Evolutionary conservation across 2,113 vertebrate species (phyloP).

Genomic region (Cebus imitator): DNA sequence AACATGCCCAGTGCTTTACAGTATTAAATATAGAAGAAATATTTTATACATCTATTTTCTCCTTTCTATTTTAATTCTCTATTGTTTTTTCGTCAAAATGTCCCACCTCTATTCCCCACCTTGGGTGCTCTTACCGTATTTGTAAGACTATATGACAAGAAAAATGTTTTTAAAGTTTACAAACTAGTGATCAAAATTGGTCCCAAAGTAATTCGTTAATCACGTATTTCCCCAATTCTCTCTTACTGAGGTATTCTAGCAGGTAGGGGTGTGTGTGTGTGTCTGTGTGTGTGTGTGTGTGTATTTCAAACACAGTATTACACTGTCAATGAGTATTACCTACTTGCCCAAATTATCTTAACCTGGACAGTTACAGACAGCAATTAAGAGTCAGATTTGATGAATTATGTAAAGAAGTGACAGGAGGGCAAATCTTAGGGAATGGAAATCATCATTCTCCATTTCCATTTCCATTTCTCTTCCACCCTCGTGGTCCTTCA

Average conservation of each 20-base stretch:
- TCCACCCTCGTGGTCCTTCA: not conserved
- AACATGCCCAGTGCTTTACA: not conserved
- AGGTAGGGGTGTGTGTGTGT: not conserved
- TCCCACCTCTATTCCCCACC: not conserved
- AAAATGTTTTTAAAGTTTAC: not conserved
- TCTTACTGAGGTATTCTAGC: rapidly evolving
- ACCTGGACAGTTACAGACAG: not conserved
- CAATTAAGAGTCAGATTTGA: not conserved
- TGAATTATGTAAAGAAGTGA: not conserved
- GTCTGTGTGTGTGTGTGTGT: rapidly evolving
- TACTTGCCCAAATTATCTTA: not conserved
- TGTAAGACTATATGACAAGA: not conserved
- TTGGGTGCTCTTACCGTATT: not conserved
- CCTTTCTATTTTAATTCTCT: not conserved
- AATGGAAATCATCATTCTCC: too few species aligned
- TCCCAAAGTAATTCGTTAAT: not conserved
- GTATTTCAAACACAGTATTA: not conserved
- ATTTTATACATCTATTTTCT: not conserved
- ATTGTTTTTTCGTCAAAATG: not conserved
- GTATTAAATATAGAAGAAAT: not conserved
- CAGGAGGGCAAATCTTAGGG: not conserved
- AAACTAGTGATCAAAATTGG: not conserved
- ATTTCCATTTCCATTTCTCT: too few species aligned
- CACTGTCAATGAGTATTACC: not conserved
- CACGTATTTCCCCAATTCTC: not conserved